phyloP scores from a whole-genome alignment of 1,140 invertebrate genomes.

The Heliconius congener region DNA sequence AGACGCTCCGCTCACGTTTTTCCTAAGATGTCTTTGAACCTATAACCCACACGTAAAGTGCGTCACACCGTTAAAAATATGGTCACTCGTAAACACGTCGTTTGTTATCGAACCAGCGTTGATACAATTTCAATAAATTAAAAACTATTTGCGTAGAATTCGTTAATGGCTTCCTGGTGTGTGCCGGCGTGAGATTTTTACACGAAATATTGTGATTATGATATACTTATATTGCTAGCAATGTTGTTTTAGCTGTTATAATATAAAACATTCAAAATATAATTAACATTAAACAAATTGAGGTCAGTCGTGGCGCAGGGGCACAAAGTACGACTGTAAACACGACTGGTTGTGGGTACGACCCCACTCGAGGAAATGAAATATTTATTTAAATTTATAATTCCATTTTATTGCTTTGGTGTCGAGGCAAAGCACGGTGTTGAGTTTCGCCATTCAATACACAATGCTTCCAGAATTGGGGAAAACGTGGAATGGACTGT shows the following conservation, averaged over 20 bases:
- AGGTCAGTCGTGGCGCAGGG: too few species aligned
- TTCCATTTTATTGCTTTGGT: too few species aligned
- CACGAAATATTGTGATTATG: slow-evolving; percentile 1
- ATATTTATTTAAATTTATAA: too few species aligned
- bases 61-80: background rate
- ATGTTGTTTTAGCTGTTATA: background rate
- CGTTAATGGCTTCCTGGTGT: slow-evolving; percentile 37
- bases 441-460: too few species aligned
- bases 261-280: background rate
- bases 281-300: too few species aligned
- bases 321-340: too few species aligned
- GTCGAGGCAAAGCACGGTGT: too few species aligned
- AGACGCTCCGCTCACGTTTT: background rate
- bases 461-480: too few species aligned
- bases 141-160: slow-evolving; percentile 25
- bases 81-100: slow-evolving; percentile 3
- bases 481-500: too few species aligned
- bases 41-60: background rate
- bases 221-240: background rate
- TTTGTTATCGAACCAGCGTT: background rate
- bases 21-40: background rate
- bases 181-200: slow-evolving; percentile 20
- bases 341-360: too few species aligned
- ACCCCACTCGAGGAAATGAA: too few species aligned
- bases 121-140: slow-evolving; percentile 33